Percentiles rank a stretch among this genome's conserved stretches.
phyloP scores from a whole-genome alignment of 2,797 vertebrate species.

The Xiphorhynchus erythropygius region DNA sequence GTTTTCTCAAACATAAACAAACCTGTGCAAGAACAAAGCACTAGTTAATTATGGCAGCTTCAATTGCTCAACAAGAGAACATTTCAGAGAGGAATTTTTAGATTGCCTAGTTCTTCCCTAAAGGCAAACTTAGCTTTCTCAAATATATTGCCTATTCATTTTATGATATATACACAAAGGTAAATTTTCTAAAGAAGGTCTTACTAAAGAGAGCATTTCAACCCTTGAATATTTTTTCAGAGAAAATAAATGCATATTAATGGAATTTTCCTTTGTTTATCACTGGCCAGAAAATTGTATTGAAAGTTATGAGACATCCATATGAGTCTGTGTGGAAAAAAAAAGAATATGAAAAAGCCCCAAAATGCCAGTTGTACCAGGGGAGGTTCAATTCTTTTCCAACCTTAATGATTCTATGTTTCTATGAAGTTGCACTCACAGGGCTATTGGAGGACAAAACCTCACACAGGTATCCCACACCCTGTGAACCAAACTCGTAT shows the following conservation, averaged over 20 bases:
- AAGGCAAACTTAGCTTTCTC: constrained; percentile 11
- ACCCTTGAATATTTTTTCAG: neutral
- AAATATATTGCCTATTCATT: neutral
- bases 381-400: neutral
- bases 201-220: neutral
- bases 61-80: constrained; percentile 39
- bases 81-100: constrained; percentile 37
- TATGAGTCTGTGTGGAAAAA: neutral
- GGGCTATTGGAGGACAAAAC: neutral
- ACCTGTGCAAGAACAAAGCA: constrained; percentile 53
- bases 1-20: constrained; percentile 71
- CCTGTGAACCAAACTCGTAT: neutral
- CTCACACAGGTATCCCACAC: accelerated
- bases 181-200: constrained; percentile 18
- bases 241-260: neutral
- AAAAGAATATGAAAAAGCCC: accelerated
- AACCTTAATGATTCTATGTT: neutral
- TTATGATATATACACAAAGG: constrained; percentile 4
- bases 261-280: neutral
- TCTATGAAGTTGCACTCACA: neutral
- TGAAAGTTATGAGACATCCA: neutral
- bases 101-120: constrained; percentile 2
- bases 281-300: neutral
- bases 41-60: constrained; percentile 55
- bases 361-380: neutral